Base-by-base conservation (phyloP, 2,113 vertebrate genomes). In the Tragelaphus buxtoni region DNA sequence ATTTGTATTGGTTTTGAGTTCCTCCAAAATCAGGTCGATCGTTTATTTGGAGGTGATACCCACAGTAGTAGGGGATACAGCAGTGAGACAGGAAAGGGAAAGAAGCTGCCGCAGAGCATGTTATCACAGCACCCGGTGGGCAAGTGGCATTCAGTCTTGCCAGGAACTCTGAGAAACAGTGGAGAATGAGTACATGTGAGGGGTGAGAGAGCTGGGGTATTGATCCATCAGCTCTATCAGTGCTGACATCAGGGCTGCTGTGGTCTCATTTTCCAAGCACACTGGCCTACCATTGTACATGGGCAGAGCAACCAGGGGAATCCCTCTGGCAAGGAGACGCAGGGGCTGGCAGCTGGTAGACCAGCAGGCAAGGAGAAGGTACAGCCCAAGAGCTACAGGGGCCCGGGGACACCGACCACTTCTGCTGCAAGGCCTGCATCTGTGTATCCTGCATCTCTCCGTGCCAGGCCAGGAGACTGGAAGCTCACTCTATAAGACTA, bases 381-480 rank as follows among this genome's bases (percentile, higher is more conserved):
- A 4, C 58, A 45, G 35, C 22, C 72, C n/a, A 14, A 28, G n/a
- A 12, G 30, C 42, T 30, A 0, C 30, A 24, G 53, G 8, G 17
- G 2, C 26, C 0, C 1, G 63, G 17, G 35, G 32, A 0, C 28
- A 61, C 16, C 1, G 2, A 22, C 35, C 3, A 42, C 58, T 76
- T 83, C 56, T 47, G 85, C 63, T 35, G 7, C 30, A 63, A 14
- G 53, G 8, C 81, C 88, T 26, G 49, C 11, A 13, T 47, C 55
- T 47, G 45, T 45, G n/a, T 39, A 30, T 9, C 89, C 11, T 0
- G 0, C 5, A 16, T 20, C 28, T 77, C 47, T 47, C 47, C 24
- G 9, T 0, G 72, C n/a, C 42, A 61, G 39, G 16, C 14, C 1
- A 28, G 55, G 58, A 18, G 45, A 47, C 13, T 7, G 26, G 77